These are phyloP conservation scores for Tyto alba DNA, from an alignment of 2,113 vertebrate genomes.

Conservation along the genomic window DNA sequence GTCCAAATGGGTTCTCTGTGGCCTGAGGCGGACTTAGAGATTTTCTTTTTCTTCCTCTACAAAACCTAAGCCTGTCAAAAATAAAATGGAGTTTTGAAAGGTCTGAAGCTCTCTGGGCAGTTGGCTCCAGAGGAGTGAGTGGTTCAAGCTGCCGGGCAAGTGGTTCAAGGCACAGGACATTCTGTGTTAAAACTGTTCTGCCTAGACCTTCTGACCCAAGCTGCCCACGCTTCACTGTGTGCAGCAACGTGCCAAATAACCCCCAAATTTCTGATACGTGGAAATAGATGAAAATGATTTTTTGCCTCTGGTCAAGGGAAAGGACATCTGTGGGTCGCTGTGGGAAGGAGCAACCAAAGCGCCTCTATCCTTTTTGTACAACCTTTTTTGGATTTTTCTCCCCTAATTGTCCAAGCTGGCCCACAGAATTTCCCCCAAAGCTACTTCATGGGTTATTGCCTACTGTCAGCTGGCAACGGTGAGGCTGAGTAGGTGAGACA, in stretches of 20 bases:
- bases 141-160: not conserved
- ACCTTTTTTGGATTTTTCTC: not conserved
- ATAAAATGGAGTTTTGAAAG: not conserved
- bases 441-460: not conserved
- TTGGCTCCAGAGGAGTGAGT: not conserved
- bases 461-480: not conserved
- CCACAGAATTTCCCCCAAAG: not conserved
- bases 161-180: not conserved
- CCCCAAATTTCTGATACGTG: not conserved
- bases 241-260: not conserved
- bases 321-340: not conserved
- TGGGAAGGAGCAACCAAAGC: not conserved
- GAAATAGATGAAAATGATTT: not conserved
- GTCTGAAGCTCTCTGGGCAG: not conserved
- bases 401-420: not conserved
- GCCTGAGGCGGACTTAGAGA: not conserved
- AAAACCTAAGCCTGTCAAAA: not conserved
- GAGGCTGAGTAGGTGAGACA: not conserved
- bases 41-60: not conserved
- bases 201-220: not conserved
- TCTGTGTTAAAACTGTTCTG: not conserved
- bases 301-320: not conserved
- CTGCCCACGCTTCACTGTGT: not conserved
- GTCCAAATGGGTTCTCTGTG: not conserved
- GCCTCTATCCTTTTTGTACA: not conserved